Base-by-base conservation (phyloP, 2,113 vertebrate genomes). In the Actenoides lindsayi region DNA sequence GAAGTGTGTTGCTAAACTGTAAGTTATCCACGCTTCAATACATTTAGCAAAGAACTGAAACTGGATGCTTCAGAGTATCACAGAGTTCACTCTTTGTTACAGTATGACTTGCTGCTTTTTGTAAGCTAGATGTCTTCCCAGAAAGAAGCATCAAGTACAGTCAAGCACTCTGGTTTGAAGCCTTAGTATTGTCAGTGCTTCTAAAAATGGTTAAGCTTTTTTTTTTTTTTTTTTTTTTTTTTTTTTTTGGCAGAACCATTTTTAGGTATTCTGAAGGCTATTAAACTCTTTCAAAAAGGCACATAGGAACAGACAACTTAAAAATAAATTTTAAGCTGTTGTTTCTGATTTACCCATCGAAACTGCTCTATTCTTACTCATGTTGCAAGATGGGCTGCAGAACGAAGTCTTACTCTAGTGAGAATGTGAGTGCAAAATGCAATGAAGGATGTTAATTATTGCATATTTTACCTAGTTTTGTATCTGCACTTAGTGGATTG, bases 291-390 rank as follows among this genome's bases (percentile, higher is more conserved):
- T 31, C 68, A 65, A 54, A 81, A 81, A 91, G 39, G 35, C 79
- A 53, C 54, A 79, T 2, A 71, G 33, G 71, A 83, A 67, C 5
- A 31, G 41, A 63, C 9, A 39, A 60, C 65, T 79, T n/a, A 76
- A 83, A 94, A 93, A 86, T 62, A 70, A 80, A 69, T 56, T 27
- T 84, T 59, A 75, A 91, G 65, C 62, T 84, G 60, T 79, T 91
- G 57, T 35, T 95, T 59, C 73, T 67, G 33, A 53, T 87, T 89
- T 82, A 51, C 24, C 23, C 24, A 21, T 75, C 9, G 4, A 53
- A 95, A 68, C 24, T 5, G 17, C 33, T 84, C 56, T 95, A 33
- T 80, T 89, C 51, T 89, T 64, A 46, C 20, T 65, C 21, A 2
- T 31, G 23, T 67, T 91, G 42, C 23, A 84, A 78, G 71, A 63